Base-by-base conservation (phyloP, 2,888 invertebrate genomes). In the Ectemnius cavifrons region DNA sequence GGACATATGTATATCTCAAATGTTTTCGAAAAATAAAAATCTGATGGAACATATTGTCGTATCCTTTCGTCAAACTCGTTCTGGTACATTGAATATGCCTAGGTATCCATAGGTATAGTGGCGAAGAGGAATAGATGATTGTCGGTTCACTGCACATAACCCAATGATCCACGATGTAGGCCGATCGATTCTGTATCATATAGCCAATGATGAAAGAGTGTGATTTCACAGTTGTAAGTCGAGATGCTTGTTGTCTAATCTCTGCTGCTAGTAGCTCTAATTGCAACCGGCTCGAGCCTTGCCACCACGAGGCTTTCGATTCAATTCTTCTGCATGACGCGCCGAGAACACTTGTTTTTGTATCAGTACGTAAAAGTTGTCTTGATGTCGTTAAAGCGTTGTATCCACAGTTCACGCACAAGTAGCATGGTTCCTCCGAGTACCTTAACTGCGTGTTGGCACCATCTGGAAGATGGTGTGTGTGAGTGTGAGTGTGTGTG, bases 111-210 rank as follows among this genome's bases (percentile, higher is more conserved):
- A 28, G 27, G 16, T 3, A 28, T 23, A 60, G 27, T n/a, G 45
- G 28, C 52, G 4, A 37, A 13, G 37, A 84, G 84, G 81, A 83
- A 80, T 84, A 84, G 67, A 85, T 87, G 87, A 87, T 87, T 87
- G 87, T 87, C 87, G 87, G 87, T 86, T 80, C 86, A 87, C 86
- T 80, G 80, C 77, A 78, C 80, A 73, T 23, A 23, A 23, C 23
- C 23, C 64, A 61, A 70, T 56, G 67, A 63, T 70, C 70, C 65
- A 52, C 18, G 67, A 27, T 70, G 62, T 27, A 49, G 58, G 57
- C 28, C 37, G 37, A 37, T 37, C 63, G 52, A 18, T 56, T 62
- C 18, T 8, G 20, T 46, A 57, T 58, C 28, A 49, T 23, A 46
- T 45, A 37, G 49, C 28, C 58, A 76, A 11, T 16, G 63, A 69